phyloP scores from a whole-genome alignment of 2,797 vertebrate species.

The Falco concolor region DNA sequence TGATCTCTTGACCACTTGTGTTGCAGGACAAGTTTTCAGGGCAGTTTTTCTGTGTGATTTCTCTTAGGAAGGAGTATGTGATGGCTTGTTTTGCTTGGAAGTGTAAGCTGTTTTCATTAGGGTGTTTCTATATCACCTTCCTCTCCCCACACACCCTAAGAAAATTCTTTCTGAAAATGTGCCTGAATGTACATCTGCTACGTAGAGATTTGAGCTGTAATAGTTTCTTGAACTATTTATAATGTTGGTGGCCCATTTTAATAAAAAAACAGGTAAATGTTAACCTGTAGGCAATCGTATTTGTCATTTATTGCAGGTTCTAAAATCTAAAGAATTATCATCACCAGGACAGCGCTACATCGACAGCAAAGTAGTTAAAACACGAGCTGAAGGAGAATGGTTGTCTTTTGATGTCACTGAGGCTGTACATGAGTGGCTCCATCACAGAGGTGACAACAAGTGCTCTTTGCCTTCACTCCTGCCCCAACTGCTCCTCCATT shows the following conservation, averaged over 20 bases:
- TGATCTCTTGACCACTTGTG: background rate
- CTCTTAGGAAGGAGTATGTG: background rate
- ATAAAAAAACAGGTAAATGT: background rate
- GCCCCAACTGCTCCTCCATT: background rate
- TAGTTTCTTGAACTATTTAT: background rate
- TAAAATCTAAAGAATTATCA: conserved; percentile 88
- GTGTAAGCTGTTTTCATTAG: background rate
- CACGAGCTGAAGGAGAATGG: conserved; percentile 92
- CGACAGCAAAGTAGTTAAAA: conserved; percentile 94
- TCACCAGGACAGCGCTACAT: conserved; percentile 95
- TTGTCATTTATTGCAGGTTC: conserved; percentile 77
- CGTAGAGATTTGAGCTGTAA: background rate
- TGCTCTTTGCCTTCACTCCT: background rate
- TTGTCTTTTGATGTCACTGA: conserved; percentile 96
- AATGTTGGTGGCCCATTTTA: background rate
- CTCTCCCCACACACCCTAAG: background rate
- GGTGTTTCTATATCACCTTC: background rate
- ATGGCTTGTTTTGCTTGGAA: background rate
- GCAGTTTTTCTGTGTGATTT: background rate
- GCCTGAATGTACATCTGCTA: background rate
- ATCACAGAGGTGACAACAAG: conserved; percentile 84
- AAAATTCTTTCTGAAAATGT: background rate
- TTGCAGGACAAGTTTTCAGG: background rate
- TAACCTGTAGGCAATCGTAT: background rate
- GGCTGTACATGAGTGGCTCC: conserved; percentile 92